A percentile compares a stretch with the other conserved stretches of the same genome.
phyloP scores from a whole-genome alignment of 2,113 vertebrate genomes.

The Leucoraja erinaceus region DNA sequence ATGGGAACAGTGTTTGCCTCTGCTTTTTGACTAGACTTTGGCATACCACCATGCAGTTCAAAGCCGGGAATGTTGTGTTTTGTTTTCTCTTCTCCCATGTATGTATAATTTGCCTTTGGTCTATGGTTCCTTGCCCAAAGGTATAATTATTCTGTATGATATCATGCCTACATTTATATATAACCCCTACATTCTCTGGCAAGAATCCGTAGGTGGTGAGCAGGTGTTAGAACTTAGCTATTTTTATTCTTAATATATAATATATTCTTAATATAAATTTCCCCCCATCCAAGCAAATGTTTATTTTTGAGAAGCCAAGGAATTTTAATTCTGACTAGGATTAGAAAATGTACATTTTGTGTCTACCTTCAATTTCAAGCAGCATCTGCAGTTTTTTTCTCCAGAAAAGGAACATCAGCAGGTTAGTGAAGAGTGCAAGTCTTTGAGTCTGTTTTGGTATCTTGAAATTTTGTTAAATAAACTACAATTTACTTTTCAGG shows the following conservation, averaged over 20 bases:
- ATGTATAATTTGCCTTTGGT: neutral
- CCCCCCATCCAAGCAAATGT: neutral
- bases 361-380: too few species aligned
- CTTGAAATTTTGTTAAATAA: neutral
- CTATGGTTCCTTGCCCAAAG: neutral
- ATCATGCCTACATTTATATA: neutral
- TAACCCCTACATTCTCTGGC: neutral
- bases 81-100: neutral
- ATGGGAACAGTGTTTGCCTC: neutral
- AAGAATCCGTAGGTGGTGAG: too few species aligned
- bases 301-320: neutral
- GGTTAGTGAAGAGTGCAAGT: neutral
- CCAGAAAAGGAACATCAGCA: too few species aligned
- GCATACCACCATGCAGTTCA: neutral
- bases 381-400: too few species aligned
- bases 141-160: neutral
- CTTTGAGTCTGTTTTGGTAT: neutral
- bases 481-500: neutral
- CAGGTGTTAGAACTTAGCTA: neutral
- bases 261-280: neutral
- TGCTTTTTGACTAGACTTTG: neutral
- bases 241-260: neutral
- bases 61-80: neutral
- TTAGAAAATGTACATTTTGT: too few species aligned
- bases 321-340: neutral